phyloP scores from a whole-genome alignment of 2,113 vertebrate species.

The Arizona elegans region DNA sequence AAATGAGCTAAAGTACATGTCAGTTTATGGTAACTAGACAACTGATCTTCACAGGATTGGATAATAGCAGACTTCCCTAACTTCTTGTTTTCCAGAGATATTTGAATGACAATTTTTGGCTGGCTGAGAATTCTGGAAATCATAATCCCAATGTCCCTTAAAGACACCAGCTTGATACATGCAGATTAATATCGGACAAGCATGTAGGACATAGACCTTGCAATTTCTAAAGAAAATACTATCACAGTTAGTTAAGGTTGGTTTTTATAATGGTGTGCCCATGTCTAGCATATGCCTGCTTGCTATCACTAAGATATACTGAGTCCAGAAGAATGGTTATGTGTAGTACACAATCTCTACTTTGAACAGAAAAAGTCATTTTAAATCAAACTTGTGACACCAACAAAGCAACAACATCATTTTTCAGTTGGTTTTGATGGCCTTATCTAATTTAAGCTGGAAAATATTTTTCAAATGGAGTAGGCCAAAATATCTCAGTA shows the following conservation, averaged over 20 bases:
- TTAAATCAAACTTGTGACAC: not conserved
- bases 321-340: not conserved
- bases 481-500: not conserved
- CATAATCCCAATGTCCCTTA: not conserved
- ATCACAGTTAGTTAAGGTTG: not conserved
- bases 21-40: not conserved
- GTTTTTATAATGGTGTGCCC: not conserved
- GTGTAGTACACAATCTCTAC: not conserved
- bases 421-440: conserved; percentile 3
- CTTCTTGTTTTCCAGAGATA: not conserved
- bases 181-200: not conserved
- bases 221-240: not conserved
- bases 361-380: not conserved
- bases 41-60: not conserved
- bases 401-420: not conserved
- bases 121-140: not conserved
- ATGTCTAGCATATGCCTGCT: not conserved
- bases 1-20: not conserved
- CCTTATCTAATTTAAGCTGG: not conserved
- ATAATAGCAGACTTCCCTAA: not conserved
- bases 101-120: not conserved
- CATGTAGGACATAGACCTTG: not conserved
- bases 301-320: not conserved
- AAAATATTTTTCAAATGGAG: not conserved
- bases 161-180: not conserved